Base-by-base conservation (phyloP, 2,113 vertebrate genomes). In the Orycteropus afer region DNA sequence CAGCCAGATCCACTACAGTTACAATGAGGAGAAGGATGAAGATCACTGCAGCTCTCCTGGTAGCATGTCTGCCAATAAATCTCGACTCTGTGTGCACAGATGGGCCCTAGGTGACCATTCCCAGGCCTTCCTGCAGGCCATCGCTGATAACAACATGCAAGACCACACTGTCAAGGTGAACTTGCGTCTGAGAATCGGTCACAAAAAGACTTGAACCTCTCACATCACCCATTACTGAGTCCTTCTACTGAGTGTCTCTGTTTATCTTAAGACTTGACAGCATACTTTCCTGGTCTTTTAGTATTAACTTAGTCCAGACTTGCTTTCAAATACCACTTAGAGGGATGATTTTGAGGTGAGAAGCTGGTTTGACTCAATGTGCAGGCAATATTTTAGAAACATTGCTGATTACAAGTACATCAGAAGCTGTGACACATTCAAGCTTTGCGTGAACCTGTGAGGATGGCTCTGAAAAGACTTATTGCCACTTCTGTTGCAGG, bases 21-120 rank as follows among this genome's bases (percentile, higher is more conserved):
- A 99, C 97, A 99, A 99, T 32, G 99, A 99, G 89, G 99, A 99
- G 97, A 99, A 99, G 97, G 99, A 99, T n/a, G 99, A 99, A 98
- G 99, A 99, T 97, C 99, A 99, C 95, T 99, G 99, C 97, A 99
- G 99, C 97, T 99, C 99, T 23, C 98, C 99, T 73, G 99, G 99
- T 7, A 99, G 99, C 86, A 98, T 99, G 13, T 98, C 99, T 23
- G 98, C 99, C n/a, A 99, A 99, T 95, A 99, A 99, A 95, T 98
- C 99, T 86, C 99, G 99, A 61, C 98, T 99, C 0, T 99, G 99
- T 95, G 97, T 98, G 27, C 98, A 99, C 83, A 98, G 99, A 91
- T 97, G 99, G 32, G 99, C 98, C 29, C 96, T 99, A 83, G 99
- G 99, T 1, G 99, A 99, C 98, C 99, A 99, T 29, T 99, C 99